A percentile compares a stretch with the other conserved stretches of the same genome.
Evolutionary conservation across 64 coral and sea anemone species (phyloP).

Genomic region (Montipora capricornis): DNA sequence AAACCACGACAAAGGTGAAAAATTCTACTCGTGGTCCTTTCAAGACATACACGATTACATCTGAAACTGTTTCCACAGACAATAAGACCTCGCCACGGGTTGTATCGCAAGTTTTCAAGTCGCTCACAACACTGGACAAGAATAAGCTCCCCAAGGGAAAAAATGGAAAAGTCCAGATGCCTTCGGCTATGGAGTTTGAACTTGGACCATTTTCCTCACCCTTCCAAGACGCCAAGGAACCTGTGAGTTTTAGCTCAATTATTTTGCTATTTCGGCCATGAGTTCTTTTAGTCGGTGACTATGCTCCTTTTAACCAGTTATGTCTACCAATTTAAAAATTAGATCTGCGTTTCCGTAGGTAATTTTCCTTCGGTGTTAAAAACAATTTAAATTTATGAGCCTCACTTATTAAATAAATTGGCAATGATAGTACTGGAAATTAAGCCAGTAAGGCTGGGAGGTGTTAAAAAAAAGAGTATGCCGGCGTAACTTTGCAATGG

Average conservation of each 20-base stretch:
- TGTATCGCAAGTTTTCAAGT: constrained; percentile 65
- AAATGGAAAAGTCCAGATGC: constrained; percentile 32
- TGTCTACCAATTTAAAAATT: background rate
- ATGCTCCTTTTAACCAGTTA: background rate
- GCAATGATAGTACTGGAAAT: background rate
- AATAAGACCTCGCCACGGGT: constrained; percentile 84
- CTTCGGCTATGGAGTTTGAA: constrained; percentile 49
- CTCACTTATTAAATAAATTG: background rate
- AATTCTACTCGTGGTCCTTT: constrained; percentile 76
- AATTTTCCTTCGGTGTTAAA: background rate
- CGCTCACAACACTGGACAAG: constrained; percentile 74
- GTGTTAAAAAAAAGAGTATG: no score
- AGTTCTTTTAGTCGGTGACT: background rate
- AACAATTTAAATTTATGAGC: no score
- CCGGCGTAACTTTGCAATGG: no score
- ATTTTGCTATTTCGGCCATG: background rate
- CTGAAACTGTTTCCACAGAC: constrained; percentile 78
- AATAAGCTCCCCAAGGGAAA: constrained; percentile 59
- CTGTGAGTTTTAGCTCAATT: background rate
- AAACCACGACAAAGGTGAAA: constrained; percentile 77
- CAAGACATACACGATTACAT: constrained; percentile 83
- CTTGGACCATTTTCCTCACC: constrained; percentile 64
- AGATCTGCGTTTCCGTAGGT: background rate
- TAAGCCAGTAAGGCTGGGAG: no score
- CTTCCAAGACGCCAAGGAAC: constrained; percentile 32